Base-by-base conservation (phyloP, 1,140 invertebrate genomes). In the Delia radicum region DNA sequence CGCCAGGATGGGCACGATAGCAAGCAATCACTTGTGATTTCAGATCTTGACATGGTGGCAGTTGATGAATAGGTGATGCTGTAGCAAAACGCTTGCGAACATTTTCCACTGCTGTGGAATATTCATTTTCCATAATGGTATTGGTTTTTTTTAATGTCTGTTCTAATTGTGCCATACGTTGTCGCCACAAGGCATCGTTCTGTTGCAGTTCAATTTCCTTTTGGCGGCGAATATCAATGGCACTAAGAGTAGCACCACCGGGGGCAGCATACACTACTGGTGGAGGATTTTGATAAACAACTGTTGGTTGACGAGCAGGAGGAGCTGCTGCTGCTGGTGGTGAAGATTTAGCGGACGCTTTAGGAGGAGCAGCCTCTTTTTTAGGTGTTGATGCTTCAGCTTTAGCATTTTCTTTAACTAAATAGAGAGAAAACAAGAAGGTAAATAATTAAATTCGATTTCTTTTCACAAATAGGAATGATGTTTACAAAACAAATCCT, bases 1-100 rank as follows among this genome's bases (percentile, higher is more conserved):
- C 87, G 21, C 82, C 86, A 48, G 88, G 88, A 87, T 89, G 77
- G 0, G 87, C 85, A 72, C 88, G 85, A 76, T 89, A 90, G 75
- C 89, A 90, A 75, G 88, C 86, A 3, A 89, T 77, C 4, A 90
- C 82, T 80, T 87, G 86, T 7, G 87, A 80, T 74, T 87, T 89
- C 21, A 86, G 83, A 12, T 87, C 82, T 37, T 85, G 77, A 73
- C 89, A 90, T 28, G 88, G 88, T n/a, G 87, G 87, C 21, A 80
- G 76, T 78, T 86, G 84, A 71, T 84, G 81, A 24, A 79, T 69
- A 7, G 82, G 78, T 0, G 83, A 79, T 15, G 85, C 81, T 76
- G 79, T 84, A 4, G 85, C 79, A 37, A 86, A 86, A 8, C 85
- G 81, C 73, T 83, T 85, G 37, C 83, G 82, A 4, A 86, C 83